Evolutionary conservation across 92 coral and sea anemone species (phyloP), one percentile per base, ranked within the genome.

Genomic region (Heliopora coerulea): DNA sequence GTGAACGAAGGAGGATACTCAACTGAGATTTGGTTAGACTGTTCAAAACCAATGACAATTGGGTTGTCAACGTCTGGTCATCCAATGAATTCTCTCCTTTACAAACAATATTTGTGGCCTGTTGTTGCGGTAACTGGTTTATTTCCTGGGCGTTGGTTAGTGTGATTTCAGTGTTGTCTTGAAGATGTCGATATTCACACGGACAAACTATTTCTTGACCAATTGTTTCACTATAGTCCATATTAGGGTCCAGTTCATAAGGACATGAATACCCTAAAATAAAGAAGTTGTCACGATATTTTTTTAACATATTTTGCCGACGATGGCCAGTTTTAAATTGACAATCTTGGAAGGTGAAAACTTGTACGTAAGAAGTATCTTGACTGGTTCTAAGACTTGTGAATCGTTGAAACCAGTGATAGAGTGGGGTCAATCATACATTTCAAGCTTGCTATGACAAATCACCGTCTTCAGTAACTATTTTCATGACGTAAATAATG

Each of bases 11-110:
- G 33, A 56, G 61, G 23, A 56, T 56, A 28, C 23, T 23, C 61
- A 56, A 28, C 33, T 56, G 61, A 17, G 61, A 17, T 56, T 56
- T 56, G 31, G 61, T 56, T 3, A 56, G 61, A 28, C 61, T 56
- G 8, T 23, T 23, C 15, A 56, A 17, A 15, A 56, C 61, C 15
- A 23, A 23, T 3, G 61, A 56, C 33, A 56, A 23, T 3, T 17
- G 61, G 2, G 61, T 56, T 23, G 29, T 23, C 30, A 56, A 56
- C 12, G 6, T 56, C 1, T 23, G 4, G 23, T 56, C 61, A 23
- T 56, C 61, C 52, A 46, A 2, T 46, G n/a, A 8, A 46, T 7
- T 46, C 10, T 46, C 52, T 46, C 14, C 15, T 46, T 46, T n/a
- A 15, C 52, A 8, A 46, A 15, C 14, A 46, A 8, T 15, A 7